Percentiles rank a stretch among this genome's conserved stretches.
Conservation (phyloP, 2,888 invertebrate genomes). For the Blastobasis lacticolella region DNA sequence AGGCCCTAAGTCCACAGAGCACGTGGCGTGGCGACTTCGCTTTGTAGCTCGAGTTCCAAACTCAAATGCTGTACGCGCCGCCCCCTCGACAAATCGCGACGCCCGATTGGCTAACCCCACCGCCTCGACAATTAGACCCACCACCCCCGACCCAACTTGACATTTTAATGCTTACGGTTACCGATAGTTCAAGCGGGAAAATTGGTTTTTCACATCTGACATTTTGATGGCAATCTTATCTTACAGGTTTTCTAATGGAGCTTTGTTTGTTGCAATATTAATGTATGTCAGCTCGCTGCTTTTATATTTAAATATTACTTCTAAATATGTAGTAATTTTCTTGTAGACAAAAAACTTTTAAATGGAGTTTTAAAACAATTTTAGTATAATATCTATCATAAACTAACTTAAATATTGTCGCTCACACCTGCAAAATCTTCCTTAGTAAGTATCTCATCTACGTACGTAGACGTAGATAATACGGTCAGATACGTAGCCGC, state of each 20-base stretch:
- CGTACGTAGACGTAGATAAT: background rate
- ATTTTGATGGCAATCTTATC: too few species aligned
- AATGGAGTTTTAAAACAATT: too few species aligned
- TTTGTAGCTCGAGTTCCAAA: constrained; percentile 54
- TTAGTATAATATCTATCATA: too few species aligned
- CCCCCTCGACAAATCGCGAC: constrained; percentile 37
- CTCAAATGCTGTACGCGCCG: constrained; percentile 50
- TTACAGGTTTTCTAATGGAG: too few species aligned
- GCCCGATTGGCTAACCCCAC: constrained; percentile 50
- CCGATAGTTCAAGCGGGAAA: constrained; percentile 24
- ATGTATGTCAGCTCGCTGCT: too few species aligned
- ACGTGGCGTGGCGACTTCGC: constrained; percentile 51
- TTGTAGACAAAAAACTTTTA: too few species aligned
- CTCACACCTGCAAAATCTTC: too few species aligned
- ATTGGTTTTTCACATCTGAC: background rate
- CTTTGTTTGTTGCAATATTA: too few species aligned
- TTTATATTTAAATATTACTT: too few species aligned
- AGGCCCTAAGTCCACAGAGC: background rate
- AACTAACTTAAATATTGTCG: too few species aligned
- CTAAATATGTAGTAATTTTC: too few species aligned
- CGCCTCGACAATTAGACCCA: constrained; percentile 66
- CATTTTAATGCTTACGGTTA: constrained; percentile 64
- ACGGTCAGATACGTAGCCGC: constrained; percentile 51
- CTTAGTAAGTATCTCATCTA: background rate
- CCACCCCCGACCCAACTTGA: constrained; percentile 55